phyloP scores from a whole-genome alignment of 1,140 invertebrate species.

The Physella acuta region DNA sequence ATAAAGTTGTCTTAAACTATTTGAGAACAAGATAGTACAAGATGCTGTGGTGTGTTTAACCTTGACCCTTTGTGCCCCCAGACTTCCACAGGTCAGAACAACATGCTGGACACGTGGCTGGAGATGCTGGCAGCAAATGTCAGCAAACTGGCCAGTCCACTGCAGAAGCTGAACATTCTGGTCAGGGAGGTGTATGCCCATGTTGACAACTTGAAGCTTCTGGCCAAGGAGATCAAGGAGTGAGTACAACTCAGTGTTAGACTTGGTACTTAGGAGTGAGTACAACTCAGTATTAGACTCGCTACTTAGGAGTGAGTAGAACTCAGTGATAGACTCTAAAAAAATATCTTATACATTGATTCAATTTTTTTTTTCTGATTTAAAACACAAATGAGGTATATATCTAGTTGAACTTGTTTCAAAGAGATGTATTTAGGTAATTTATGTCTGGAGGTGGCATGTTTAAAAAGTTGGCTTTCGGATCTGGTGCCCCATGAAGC shows the following conservation, averaged over 20 bases:
- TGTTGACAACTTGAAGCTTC: constrained; percentile 25
- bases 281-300: too few species aligned
- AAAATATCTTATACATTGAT: too few species aligned
- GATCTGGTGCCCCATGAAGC: too few species aligned
- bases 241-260: constrained; percentile 15
- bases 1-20: background rate
- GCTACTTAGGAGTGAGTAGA: too few species aligned
- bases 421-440: background rate
- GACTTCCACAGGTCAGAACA: background rate
- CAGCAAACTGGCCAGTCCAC: constrained; percentile 14
- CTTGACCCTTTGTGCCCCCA: background rate
- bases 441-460: background rate
- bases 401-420: too few species aligned
- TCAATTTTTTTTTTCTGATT: too few species aligned
- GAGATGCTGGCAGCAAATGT: constrained; percentile 25
- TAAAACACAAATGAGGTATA: too few species aligned
- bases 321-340: too few species aligned
- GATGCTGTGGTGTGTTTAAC: background rate
- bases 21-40: background rate
- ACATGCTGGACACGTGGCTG: constrained; percentile 23
- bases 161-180: constrained; percentile 26
- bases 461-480: too few species aligned
- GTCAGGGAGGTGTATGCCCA: constrained; percentile 27
- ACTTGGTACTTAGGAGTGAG: too few species aligned
- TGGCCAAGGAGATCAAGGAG: constrained; percentile 31